Base-by-base conservation (phyloP, 2,797 vertebrate species). In the Oreonectes daqikongensis region DNA sequence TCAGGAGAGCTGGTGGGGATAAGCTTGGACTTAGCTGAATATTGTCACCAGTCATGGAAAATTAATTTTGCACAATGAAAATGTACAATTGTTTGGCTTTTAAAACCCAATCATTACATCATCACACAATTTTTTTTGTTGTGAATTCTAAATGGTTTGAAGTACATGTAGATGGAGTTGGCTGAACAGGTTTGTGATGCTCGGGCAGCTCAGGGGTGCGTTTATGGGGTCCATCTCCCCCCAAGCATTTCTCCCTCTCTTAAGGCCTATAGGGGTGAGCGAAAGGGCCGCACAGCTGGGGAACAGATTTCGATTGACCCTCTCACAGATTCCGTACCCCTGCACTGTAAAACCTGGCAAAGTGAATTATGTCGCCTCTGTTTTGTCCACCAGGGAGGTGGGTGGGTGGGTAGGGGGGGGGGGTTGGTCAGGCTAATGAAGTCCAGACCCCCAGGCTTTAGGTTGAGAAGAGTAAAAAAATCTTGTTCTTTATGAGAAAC, bases 321-420 rank as follows among this genome's bases (percentile, higher is more conserved):
- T 77, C 79, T 78, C 78, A 72, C 74, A 65, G 77, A 75, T 81
- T 75, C 72, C 61, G 70, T 77, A 83, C 81, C 64, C 80, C 79
- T 73, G 81, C 83, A 84, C 83, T 80, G 82, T 85, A 82, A 81
- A 84, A 84, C 84, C 82, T 80, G 81, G 84, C 77, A 78, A 82
- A 88, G 84, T 89, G 86, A 89, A 85, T 83, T 84, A 90, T 89
- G 82, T 85, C 74, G 73, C 72, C 78, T 79, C 83, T 40, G 72
- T 80, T 81, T 78, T 55, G 65, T 81, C 65, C 71, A 53, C 57
- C 67, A 52, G 65, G 75, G 48, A 55, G 40, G 50, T 15, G 22
- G 11, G 63, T 24, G 63, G n/a, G n/a, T n/a, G n/a, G n/a, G n/a
- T n/a, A n/a, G n/a, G n/a, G n/a, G n/a, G 12, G 65, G 40, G 40